phyloP scores from a whole-genome alignment of 2,888 invertebrate species.

The Toxonevra muliebris region DNA sequence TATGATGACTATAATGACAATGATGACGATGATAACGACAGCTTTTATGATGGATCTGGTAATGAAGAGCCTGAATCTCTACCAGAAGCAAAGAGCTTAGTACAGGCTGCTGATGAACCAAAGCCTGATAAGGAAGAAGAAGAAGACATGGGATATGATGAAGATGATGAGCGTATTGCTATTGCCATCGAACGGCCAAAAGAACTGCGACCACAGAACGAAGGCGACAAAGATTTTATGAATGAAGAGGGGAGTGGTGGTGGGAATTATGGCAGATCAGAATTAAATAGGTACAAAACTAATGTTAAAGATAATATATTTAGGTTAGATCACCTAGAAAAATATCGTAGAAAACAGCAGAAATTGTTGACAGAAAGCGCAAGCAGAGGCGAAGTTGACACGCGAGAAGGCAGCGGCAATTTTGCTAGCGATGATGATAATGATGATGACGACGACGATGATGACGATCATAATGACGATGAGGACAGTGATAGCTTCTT shows the following conservation, averaged over 20 bases:
- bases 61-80: constrained; percentile 45
- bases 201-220: constrained; percentile 41
- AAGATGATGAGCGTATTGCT: constrained; percentile 59
- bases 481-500: constrained; percentile 55
- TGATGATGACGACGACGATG: constrained; percentile 55
- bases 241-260: constrained; percentile 61
- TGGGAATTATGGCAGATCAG: constrained; percentile 38
- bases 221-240: constrained; percentile 55
- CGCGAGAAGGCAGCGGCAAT: constrained; percentile 62
- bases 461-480: constrained; percentile 56
- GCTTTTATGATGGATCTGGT: constrained; percentile 40
- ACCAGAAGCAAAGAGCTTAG: constrained; percentile 55
- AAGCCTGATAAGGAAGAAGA: constrained; percentile 45
- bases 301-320: constrained; percentile 46
- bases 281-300: constrained; percentile 40
- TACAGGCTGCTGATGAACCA: constrained; percentile 35
- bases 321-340: constrained; percentile 55
- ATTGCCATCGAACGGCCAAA: constrained; percentile 51
- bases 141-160: constrained; percentile 62
- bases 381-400: constrained; percentile 47
- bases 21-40: constrained; percentile 43
- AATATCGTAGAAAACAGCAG: constrained; percentile 48
- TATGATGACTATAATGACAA: constrained; percentile 51
- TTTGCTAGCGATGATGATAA: constrained; percentile 60
- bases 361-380: constrained; percentile 50